Conservation (phyloP, 2,113 vertebrate species). For the Pituophis catenifer region DNA sequence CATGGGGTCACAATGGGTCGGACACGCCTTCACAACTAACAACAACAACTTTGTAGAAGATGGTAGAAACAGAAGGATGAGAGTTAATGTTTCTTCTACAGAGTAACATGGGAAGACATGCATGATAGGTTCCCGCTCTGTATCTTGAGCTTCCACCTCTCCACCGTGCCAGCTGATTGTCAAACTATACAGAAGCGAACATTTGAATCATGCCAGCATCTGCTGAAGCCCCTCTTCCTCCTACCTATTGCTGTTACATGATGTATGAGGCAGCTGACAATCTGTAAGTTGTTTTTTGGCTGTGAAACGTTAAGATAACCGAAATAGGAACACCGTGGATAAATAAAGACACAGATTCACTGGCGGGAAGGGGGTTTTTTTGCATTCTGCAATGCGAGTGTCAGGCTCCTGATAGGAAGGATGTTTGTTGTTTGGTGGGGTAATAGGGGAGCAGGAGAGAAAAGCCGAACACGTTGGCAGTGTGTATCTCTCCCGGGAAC, state of each 20-base stretch:
- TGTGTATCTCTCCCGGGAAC: not conserved
- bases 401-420: not conserved
- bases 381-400: not conserved
- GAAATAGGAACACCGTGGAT: not conserved
- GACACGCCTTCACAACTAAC: too few relatives aligned
- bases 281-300: not conserved
- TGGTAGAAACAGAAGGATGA: not conserved
- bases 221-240: not conserved
- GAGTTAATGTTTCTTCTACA: not conserved
- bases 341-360: not conserved
- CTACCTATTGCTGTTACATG: not conserved
- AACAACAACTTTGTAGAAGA: not conserved
- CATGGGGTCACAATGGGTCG: too few relatives aligned
- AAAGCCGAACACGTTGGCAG: not conserved
- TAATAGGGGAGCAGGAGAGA: not conserved
- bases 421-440: not conserved
- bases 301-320: not conserved
- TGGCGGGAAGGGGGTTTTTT: not conserved
- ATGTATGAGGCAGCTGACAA: not conserved
- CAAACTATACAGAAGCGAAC: not conserved
- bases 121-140: not conserved
- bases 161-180: not conserved
- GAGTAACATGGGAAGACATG: not conserved
- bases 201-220: not conserved
- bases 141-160: not conserved